These are phyloP conservation scores for Anthoscopus minutus DNA, from an alignment of 2,113 vertebrate species.

Conservation along the genomic window DNA sequence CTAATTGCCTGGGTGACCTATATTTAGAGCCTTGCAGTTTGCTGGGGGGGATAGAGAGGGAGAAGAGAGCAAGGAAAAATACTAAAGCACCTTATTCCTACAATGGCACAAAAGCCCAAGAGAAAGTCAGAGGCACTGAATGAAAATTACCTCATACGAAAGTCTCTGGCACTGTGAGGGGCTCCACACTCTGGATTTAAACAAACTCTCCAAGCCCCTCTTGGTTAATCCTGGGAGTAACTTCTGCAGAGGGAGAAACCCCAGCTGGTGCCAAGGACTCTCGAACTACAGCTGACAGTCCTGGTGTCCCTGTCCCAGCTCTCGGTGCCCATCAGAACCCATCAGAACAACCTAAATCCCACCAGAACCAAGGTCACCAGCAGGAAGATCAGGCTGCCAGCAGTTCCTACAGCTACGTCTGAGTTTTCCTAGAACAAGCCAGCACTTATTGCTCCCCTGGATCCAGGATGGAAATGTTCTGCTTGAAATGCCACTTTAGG, in stretches of 20 bases:
- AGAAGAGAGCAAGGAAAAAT: conserved; percentile 18
- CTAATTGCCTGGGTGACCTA: conserved; percentile 75
- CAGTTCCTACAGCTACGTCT: rapidly evolving
- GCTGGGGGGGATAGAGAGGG: background rate
- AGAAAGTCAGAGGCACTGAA: background rate
- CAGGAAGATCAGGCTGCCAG: background rate
- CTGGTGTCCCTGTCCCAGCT: background rate
- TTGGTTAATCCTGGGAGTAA: background rate
- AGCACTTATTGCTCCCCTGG: rapidly evolving
- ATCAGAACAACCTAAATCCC: background rate
- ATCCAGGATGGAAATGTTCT: background rate
- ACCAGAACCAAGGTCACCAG: rapidly evolving
- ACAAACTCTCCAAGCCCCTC: background rate
- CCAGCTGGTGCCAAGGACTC: background rate
- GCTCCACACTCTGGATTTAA: background rate
- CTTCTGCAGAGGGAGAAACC: background rate
- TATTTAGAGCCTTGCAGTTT: conserved; percentile 65
- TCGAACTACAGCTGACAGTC: background rate
- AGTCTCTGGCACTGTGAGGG: background rate
- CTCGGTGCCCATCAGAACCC: background rate
- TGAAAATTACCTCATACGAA: background rate
- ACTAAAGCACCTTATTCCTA: conserved; percentile 27
- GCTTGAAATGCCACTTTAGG: background rate
- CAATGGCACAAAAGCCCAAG: background rate
- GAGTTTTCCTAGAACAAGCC: background rate